phyloP scores from a whole-genome alignment of 1,140 invertebrate species.

The Drosophila serrata region DNA sequence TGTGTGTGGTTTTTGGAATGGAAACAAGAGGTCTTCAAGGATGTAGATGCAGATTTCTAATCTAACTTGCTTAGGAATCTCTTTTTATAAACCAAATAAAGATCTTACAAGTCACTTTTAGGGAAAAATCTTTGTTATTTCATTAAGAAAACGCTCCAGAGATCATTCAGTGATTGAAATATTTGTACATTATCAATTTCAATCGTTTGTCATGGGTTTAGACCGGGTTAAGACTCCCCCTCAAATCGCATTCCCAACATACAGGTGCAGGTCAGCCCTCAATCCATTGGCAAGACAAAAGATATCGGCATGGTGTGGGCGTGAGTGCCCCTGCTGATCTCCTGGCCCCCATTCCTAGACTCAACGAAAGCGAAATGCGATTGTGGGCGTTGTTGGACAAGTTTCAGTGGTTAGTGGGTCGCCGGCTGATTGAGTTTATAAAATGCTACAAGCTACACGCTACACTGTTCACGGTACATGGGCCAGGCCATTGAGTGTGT shows the following conservation, averaged over 20 bases:
- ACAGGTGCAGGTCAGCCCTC: constrained; percentile 47
- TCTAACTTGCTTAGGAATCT: too few relatives aligned
- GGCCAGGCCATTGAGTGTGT: constrained; percentile 17
- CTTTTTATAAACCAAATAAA: too few relatives aligned
- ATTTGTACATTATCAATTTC: background rate
- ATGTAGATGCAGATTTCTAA: background rate
- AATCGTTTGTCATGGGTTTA: background rate
- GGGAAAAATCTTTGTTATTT: background rate
- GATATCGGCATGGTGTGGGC: constrained; percentile 2
- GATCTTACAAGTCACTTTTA: too few relatives aligned
- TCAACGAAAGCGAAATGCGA: constrained; percentile 51
- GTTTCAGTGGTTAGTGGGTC: constrained; percentile 54
- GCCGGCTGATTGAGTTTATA: constrained; percentile 60
- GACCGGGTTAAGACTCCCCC: background rate
- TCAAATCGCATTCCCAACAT: background rate
- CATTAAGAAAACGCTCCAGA: background rate
- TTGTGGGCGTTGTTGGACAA: constrained; percentile 56
- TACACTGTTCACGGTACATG: constrained; percentile 15
- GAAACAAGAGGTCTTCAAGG: background rate
- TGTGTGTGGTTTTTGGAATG: constrained; percentile 11
- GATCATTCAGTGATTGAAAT: background rate
- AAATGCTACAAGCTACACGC: constrained; percentile 13
- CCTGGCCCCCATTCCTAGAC: constrained; percentile 13
- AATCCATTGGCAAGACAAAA: constrained; percentile 44
- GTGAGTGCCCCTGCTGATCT: constrained; percentile 44